Conservation (phyloP, 2,888 invertebrate species). For the Aphrophora alni region DNA sequence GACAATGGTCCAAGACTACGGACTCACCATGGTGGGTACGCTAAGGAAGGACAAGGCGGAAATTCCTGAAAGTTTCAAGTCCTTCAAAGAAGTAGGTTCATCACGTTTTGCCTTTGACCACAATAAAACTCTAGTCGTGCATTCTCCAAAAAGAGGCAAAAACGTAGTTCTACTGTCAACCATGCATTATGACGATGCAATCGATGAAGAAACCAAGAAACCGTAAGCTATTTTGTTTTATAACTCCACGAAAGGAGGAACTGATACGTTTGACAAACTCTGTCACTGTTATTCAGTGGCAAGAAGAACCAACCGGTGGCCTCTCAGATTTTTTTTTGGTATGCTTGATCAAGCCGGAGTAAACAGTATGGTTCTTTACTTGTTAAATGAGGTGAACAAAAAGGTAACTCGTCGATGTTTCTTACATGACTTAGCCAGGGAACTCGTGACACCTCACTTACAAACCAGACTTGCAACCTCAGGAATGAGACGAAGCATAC, state of each 20-base stretch:
- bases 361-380: too few species aligned
- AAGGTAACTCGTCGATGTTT: too few species aligned
- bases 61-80: conserved; percentile 6
- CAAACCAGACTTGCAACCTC: too few species aligned
- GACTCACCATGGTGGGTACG: conserved; percentile 27
- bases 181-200: neutral
- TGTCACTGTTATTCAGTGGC: conserved; percentile 46
- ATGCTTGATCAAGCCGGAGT: conserved; percentile 49
- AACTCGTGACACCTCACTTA: neutral
- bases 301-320: conserved; percentile 49
- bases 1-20: conserved; percentile 3
- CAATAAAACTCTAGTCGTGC: neutral
- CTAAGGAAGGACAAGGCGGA: conserved; percentile 32
- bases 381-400: neutral
- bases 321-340: conserved; percentile 48
- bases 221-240: conserved; percentile 48
- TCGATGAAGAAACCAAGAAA: conserved; percentile 42
- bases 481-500: neutral
- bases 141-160: neutral
- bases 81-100: neutral
- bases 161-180: conserved; percentile 10
- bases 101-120: neutral
- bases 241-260: conserved; percentile 50
- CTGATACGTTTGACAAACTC: conserved; percentile 49
- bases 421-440: too few species aligned